A percentile compares a stretch with the other conserved stretches of the same genome.
These are phyloP conservation scores for Myocastor coypus DNA, from an alignment of 2,113 vertebrate species.

Conservation along the genomic window DNA sequence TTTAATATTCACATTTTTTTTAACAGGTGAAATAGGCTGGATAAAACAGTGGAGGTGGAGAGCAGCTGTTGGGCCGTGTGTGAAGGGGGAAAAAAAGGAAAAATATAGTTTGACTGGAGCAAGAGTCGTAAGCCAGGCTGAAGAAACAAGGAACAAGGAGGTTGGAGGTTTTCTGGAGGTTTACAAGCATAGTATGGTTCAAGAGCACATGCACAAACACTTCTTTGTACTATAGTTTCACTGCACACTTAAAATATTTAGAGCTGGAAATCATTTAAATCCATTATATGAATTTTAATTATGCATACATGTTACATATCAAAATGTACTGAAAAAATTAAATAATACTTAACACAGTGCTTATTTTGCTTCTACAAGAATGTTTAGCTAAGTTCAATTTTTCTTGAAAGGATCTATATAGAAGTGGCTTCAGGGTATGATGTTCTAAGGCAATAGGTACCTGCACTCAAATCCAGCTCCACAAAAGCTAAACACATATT, in stretches of 20 bases:
- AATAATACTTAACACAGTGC: neutral
- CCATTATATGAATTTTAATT: neutral
- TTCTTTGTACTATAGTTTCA: neutral
- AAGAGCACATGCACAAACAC: neutral
- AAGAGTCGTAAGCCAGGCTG: no score
- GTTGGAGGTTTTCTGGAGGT: neutral
- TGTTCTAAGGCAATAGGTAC: neutral
- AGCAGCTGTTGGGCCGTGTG: neutral
- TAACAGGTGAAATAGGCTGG: neutral
- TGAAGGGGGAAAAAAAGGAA: neutral
- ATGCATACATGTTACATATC: neutral
- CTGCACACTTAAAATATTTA: neutral
- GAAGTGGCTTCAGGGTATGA: neutral
- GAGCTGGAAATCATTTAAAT: neutral
- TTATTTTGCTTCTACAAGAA: neutral
- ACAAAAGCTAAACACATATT: neutral
- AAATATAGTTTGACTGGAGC: neutral
- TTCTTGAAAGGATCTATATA: neutral
- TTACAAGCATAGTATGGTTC: neutral
- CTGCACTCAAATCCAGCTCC: neutral
- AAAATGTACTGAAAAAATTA: constrained; percentile 3
- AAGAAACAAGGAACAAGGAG: neutral
- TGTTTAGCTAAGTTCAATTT: neutral
- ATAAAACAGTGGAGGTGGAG: neutral
- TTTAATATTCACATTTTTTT: neutral